These are phyloP conservation scores for Parazoanthus darwini DNA, from an alignment of 92 coral and sea anemone genomes.

Conservation along the genomic window DNA sequence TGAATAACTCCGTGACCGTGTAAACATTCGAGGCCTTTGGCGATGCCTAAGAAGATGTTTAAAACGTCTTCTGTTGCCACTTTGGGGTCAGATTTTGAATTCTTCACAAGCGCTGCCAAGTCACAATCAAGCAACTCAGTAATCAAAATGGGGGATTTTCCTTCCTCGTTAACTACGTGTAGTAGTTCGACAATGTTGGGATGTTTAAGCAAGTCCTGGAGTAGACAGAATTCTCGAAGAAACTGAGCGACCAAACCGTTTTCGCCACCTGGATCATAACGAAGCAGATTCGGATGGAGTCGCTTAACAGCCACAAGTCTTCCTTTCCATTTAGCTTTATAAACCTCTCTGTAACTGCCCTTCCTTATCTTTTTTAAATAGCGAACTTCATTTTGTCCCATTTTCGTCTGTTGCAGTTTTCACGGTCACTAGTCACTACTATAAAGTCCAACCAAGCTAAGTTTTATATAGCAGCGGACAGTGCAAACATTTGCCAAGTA, in stretches of 20 bases:
- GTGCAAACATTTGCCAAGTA: not conserved
- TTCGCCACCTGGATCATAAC: slow-evolving; percentile 17
- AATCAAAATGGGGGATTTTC: slow-evolving; percentile 52
- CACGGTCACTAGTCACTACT: too few species aligned
- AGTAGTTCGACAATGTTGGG: slow-evolving; percentile 49
- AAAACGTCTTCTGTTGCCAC: slow-evolving; percentile 52
- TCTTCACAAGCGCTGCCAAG: slow-evolving; percentile 34
- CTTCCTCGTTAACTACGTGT: slow-evolving; percentile 22
- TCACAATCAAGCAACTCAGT: slow-evolving; percentile 66
- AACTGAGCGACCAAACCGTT: slow-evolving; percentile 59
- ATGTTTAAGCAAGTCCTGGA: slow-evolving; percentile 24
- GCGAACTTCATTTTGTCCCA: slow-evolving; percentile 28
- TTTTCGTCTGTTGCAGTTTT: not conserved
- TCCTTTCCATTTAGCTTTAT: slow-evolving; percentile 60
- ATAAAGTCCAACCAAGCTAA: not conserved
- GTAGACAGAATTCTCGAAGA: slow-evolving; percentile 30
- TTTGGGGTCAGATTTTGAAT: slow-evolving; percentile 26
- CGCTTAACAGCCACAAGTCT: slow-evolving; percentile 62
- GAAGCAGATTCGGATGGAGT: slow-evolving; percentile 44
- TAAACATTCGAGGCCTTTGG: slow-evolving; percentile 53
- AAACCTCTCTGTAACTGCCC: slow-evolving; percentile 59
- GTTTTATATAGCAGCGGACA: too few species aligned
- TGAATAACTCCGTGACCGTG: slow-evolving; percentile 51
- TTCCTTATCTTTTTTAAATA: slow-evolving; percentile 36
- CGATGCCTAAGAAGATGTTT: slow-evolving; percentile 53